Evolutionary conservation across 2,113 vertebrate species (phyloP).

Genomic region (Phasianus colchicus): DNA sequence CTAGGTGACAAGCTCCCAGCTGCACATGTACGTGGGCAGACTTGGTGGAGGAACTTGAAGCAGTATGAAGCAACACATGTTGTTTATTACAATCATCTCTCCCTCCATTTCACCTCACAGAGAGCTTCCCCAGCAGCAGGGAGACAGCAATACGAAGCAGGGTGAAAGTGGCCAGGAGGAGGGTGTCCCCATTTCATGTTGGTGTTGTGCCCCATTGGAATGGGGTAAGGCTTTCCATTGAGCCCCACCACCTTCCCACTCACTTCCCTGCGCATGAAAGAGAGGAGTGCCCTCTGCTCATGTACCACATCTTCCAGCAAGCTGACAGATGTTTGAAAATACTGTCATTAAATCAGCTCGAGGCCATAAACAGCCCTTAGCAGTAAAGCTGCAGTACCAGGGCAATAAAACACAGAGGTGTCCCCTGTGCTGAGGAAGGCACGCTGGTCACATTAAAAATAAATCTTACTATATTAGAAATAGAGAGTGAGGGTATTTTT

Average conservation of each 20-base stretch:
- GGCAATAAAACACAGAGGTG: neutral
- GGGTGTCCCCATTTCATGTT: neutral
- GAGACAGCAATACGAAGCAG: neutral
- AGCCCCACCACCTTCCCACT: neutral
- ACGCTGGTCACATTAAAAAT: neutral
- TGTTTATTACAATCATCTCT: neutral
- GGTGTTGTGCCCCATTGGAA: accelerated
- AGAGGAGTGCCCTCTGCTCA: neutral
- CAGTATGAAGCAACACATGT: neutral
- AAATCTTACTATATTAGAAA: neutral
- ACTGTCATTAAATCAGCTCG: neutral
- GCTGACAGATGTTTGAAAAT: neutral
- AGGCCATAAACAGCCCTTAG: neutral
- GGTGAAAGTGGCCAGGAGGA: neutral
- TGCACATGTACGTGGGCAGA: neutral
- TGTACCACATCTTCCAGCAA: neutral
- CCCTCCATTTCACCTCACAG: neutral
- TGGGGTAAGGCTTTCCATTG: accelerated
- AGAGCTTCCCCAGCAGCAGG: neutral
- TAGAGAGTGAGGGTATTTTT: accelerated
- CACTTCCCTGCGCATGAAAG: neutral
- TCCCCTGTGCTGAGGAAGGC: neutral
- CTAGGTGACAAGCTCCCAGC: neutral
- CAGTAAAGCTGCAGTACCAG: neutral
- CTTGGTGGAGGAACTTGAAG: accelerated